phyloP scores from a whole-genome alignment of 2,888 invertebrate species.

The Corythucha ciliata region DNA sequence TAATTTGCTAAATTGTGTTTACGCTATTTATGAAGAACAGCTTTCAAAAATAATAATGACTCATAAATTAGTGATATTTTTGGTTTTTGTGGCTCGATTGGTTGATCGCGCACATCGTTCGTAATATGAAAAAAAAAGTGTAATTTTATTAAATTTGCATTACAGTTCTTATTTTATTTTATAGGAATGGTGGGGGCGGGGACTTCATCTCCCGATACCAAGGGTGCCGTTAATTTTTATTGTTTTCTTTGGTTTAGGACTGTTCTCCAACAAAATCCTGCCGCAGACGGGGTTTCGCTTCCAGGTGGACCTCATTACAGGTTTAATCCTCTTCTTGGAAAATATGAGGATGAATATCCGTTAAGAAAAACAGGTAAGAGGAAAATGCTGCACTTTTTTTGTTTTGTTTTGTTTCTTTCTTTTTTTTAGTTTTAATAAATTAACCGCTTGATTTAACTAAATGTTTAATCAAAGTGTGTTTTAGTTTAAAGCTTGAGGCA shows the following conservation, averaged over 20 bases:
- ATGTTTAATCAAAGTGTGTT: background rate
- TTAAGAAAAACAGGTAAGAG: conserved; percentile 83
- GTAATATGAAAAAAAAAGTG: too few species aligned
- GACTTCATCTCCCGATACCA: conserved; percentile 48
- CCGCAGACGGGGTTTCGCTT: conserved; percentile 26
- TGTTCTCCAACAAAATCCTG: conserved; percentile 32
- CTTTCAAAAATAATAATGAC: too few species aligned
- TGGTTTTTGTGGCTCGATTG: too few species aligned
- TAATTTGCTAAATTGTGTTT: too few species aligned
- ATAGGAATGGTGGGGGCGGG: too few species aligned
- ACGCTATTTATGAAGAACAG: too few species aligned
- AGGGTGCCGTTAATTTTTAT: conserved; percentile 59
- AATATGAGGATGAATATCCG: conserved; percentile 74
- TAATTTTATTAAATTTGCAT: too few species aligned
- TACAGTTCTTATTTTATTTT: too few species aligned
- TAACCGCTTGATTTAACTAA: background rate
- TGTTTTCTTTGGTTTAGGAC: conserved; percentile 23
- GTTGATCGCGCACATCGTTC: too few species aligned
- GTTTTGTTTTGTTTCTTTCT: background rate
- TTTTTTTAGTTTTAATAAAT: background rate
- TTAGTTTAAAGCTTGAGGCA: background rate
- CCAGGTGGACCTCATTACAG: conserved; percentile 42
- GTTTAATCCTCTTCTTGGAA: conserved; percentile 43
- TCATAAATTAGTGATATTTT: too few species aligned
- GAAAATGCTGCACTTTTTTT: background rate